Evolutionary conservation across 2,797 vertebrate species (phyloP), one percentile per base, ranked within the genome.

Genomic region (Propithecus perrieri): DNA sequence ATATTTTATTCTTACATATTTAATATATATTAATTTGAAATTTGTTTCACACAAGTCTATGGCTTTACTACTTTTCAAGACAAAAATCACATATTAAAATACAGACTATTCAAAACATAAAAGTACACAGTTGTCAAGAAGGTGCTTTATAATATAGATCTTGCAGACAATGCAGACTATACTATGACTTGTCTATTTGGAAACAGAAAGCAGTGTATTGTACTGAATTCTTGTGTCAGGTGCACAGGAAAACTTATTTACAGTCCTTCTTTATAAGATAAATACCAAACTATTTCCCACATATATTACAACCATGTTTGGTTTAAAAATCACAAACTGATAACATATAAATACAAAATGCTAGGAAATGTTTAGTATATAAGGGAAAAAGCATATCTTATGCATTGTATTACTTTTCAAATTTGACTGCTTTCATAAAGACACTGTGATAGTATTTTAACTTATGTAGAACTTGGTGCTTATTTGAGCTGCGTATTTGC

Each of bases 201-300:
- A 94, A 97, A 98, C 5, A 86, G 46, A 89, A 75, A 71, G 46
- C 12, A 78, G 46, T 24, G 30, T 69, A 65, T 41, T 85, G 59
- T 63, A 94, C 57, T 96, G 88, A 97, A 96, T 92, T 93, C 96
- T 92, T 96, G 96, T 89, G 84, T 88, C 94, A 98, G 75, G 84
- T 95, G 84, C 86, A 63, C 59, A 83, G 96, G 97, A 98, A 97
- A 95, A 94, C 0, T 18, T 81, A 91, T 92, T 97, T 94, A 96
- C 53, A 97, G 67, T 63, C 95, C 87, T 95, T 85, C 92, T 86
- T 96, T 93, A 94, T 92, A 96, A 79, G 72, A 95, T 71, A 78
- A 71, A 97, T 89, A 97, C 87, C 95, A 97, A 38, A 50, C 74
- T 97, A 97, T 85, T 97, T 98, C 97, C 97, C 97, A 97, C 92